These are phyloP conservation scores for human (Homo sapiens) DNA, from an alignment of 2,113 vertebrate genomes.

Conservation along the genomic window GRCh38 chr11:22082501-22083000, in stretches of 20 bases:
- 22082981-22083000: not conserved
- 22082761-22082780: not conserved
- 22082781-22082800: not conserved
- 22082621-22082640: not conserved
- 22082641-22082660: not conserved
- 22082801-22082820: not conserved
- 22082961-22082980: not conserved
- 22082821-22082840: not conserved
- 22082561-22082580: not conserved
- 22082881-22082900: not conserved
- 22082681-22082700: not conserved
- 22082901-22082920: not conserved
- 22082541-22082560: not conserved
- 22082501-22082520: not conserved
- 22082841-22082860: not conserved
- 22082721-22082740: not conserved
- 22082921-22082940: not conserved
- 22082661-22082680: not conserved
- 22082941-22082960: not conserved
- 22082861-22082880: not conserved
- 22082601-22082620: not conserved
- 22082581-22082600: not conserved
- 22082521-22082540: not conserved
- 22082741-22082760: not conserved
- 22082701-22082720: not conserved